Evolutionary conservation across 2,113 vertebrate species (phyloP).

Genomic region (Anhinga anhinga): DNA sequence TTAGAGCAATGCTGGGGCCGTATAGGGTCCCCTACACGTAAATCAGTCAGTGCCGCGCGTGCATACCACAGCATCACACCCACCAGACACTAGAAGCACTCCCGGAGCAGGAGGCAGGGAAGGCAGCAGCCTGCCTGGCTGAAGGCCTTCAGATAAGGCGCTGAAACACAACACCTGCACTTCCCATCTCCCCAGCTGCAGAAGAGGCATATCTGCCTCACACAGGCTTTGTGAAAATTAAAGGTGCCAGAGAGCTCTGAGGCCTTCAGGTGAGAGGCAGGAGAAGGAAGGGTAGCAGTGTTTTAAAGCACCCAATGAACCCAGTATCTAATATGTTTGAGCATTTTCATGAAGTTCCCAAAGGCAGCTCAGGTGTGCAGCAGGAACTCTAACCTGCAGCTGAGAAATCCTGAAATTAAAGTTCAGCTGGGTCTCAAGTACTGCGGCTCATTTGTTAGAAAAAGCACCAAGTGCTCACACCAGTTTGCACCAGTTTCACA

Average conservation of each 20-base stretch:
- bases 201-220: background rate
- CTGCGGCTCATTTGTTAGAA: background rate
- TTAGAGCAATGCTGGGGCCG: background rate
- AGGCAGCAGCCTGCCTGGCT: background rate
- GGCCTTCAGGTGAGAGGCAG: background rate
- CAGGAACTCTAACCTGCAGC: background rate
- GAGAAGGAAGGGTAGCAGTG: background rate
- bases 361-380: background rate
- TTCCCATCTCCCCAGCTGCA: background rate
- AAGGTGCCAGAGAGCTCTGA: background rate
- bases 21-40: fast-evolving
- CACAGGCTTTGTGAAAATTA: background rate
- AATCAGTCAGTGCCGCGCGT: fast-evolving
- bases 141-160: conserved; percentile 7
- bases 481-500: background rate
- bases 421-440: background rate
- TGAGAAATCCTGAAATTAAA: background rate
- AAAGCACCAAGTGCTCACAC: background rate
- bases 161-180: conserved; percentile 24
- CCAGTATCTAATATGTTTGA: background rate
- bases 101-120: background rate
- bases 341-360: background rate
- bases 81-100: background rate
- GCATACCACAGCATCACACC: background rate
- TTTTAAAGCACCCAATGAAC: background rate